Base-by-base conservation (phyloP, 1,140 invertebrate species). In the Sycophila sp. region DNA sequence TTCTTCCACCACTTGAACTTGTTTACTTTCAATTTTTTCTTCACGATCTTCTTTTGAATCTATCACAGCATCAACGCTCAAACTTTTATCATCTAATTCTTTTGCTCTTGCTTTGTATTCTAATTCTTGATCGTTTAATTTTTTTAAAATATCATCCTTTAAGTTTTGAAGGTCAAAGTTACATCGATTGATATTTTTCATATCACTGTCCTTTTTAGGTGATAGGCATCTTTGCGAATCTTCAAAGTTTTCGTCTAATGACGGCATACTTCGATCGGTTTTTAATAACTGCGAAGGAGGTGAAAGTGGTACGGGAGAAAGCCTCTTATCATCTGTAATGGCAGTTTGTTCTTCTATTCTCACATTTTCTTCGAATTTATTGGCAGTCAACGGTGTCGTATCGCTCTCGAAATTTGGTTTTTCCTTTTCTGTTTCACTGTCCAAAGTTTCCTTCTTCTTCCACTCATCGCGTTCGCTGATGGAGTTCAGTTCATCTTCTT, bases 111-210 rank as follows among this genome's bases (percentile, higher is more conserved):
- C 19, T 30, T 28, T 15, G 6, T 17, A 32, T 15, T 55, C n/a
- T 15, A 58, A 34, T 1, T 17, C 34, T 32, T 63, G 40, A 38
- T 66, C 69, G 11, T 71, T 65, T 5, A 71, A 24, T 34, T 71
- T 71, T 26, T 65, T 71, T 30, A 71, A n/a, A 15, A 71, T 65
- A 11, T 71, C 69, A 2, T 71, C 62, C 15, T 71, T 58, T 6
- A 71, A 36, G 45, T 71, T 71, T 15, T 65, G 51, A 15, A 71
- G 17, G 28, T 71, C 69, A n/a, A 71, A 40, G 22, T 59, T 71
- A n/a, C 59, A 71, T 26, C 55, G 47, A 4, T 70, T 42, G 2
- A 55, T 28, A 8, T 10, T 45, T 17, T 56, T 63, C 2, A 45
- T 17, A 55, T 55, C 63, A 30, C 51, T 38, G 13, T 45, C 59